Percentiles rank a stretch among this genome's conserved stretches.
Conservation (phyloP, 2,888 invertebrate genomes). For the Nephrotoma guestfalica region DNA sequence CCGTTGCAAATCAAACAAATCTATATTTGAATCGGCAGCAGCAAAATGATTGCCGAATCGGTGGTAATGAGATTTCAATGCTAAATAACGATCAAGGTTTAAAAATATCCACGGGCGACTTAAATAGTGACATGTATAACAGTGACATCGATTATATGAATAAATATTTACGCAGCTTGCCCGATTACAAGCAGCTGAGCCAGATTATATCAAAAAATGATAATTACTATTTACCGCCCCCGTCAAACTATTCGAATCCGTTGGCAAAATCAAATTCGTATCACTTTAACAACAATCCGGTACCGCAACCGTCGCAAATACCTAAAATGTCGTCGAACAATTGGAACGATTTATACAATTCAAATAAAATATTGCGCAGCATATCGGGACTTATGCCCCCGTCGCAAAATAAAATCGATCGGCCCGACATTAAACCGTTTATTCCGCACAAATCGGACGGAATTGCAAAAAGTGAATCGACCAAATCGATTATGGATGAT, state of each 20-base stretch:
- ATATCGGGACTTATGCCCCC: slow-evolving; percentile 29
- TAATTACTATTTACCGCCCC: not conserved
- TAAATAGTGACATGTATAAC: slow-evolving; percentile 24
- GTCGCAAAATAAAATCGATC: slow-evolving; percentile 8
- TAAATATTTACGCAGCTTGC: slow-evolving; percentile 32
- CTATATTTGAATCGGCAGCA: not conserved
- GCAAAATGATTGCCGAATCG: not conserved
- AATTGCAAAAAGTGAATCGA: slow-evolving; percentile 17
- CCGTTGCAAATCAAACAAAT: slow-evolving; percentile 16
- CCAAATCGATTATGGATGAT: slow-evolving; percentile 12
- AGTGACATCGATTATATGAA: slow-evolving; percentile 35
- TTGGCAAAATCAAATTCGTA: slow-evolving; percentile 4
- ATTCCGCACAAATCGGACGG: slow-evolving; percentile 7
- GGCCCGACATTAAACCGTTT: slow-evolving; percentile 13
- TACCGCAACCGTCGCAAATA: not conserved
- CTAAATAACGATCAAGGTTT: slow-evolving; percentile 1
- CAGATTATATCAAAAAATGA: slow-evolving; percentile 12
- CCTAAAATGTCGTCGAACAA: not conserved
- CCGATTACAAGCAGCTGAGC: slow-evolving; percentile 31
- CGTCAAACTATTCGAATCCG: not conserved
- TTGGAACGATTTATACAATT: not conserved
- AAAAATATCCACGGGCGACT: not conserved
- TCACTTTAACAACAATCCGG: not conserved
- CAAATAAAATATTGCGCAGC: slow-evolving; percentile 24
- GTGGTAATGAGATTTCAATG: slow-evolving; percentile 1